Evolutionary conservation across 1,140 invertebrate genomes (phyloP).

Genomic region (Drosophila kanapiae): DNA sequence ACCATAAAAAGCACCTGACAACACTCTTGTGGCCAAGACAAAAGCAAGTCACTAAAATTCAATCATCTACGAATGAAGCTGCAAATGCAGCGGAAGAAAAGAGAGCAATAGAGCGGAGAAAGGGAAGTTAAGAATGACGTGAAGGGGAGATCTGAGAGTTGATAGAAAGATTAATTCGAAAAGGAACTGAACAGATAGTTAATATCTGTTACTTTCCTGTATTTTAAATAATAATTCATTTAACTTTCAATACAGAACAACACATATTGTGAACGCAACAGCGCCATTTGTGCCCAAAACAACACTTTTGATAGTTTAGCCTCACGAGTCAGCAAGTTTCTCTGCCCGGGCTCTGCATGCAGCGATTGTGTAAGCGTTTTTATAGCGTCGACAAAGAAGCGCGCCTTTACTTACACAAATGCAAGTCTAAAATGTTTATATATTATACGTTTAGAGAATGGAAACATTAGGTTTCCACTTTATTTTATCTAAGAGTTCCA

Average conservation of each 20-base stretch:
- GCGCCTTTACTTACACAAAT: too few species aligned
- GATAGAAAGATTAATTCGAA: not conserved
- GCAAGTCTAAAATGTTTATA: too few species aligned
- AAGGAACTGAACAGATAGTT: not conserved
- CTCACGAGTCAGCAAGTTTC: too few species aligned
- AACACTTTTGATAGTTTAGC: too few species aligned
- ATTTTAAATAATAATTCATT: not conserved
- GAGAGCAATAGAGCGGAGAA: not conserved
- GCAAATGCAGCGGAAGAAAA: constrained; percentile 16
- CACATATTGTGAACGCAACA: not conserved
- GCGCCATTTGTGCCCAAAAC: too few species aligned
- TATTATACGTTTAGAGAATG: too few species aligned
- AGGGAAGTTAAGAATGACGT: not conserved
- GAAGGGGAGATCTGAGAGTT: not conserved
- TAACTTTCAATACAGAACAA: not conserved
- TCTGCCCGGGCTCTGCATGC: too few species aligned
- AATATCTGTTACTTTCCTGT: not conserved
- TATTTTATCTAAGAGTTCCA: not conserved
- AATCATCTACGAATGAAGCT: constrained; percentile 45
- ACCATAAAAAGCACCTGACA: constrained; percentile 55
- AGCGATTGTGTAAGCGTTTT: too few species aligned
- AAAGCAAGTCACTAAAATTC: constrained; percentile 49
- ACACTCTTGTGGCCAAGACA: constrained; percentile 44
- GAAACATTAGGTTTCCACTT: not conserved
- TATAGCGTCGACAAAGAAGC: too few species aligned